phyloP scores from a whole-genome alignment of 2,113 vertebrate genomes.

The Tetrao urogallus region DNA sequence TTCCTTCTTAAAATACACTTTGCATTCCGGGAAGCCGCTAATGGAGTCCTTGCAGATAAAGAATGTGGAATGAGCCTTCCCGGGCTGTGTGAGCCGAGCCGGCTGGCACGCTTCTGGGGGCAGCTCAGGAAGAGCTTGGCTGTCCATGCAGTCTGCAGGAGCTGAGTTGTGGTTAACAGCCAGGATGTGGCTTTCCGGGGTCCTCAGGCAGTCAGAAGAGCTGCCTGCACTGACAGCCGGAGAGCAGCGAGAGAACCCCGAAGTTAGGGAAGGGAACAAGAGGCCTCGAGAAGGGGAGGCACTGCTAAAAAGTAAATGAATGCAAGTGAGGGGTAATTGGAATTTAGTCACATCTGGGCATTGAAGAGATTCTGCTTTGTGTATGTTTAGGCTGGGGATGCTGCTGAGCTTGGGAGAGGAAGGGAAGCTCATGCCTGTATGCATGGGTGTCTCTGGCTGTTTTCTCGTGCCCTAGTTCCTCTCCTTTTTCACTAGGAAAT shows the following conservation, averaged over 20 bases:
- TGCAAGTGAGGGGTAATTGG: not conserved
- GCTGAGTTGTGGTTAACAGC: not conserved
- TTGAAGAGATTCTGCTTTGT: not conserved
- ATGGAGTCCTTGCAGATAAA: slow-evolving; percentile 47
- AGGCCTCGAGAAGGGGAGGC: not conserved
- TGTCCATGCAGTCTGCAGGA: not conserved
- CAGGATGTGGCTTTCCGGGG: not conserved
- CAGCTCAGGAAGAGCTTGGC: not conserved
- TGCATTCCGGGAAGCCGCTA: slow-evolving; percentile 16
- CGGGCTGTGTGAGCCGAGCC: not conserved
- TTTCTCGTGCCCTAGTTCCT: not conserved
- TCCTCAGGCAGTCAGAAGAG: not conserved
- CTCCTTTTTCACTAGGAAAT: not conserved
- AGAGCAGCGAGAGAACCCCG: not conserved
- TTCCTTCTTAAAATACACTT: not conserved
- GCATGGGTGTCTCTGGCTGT: not conserved
- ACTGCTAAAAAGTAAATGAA: not conserved
- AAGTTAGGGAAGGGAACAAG: not conserved
- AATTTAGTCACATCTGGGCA: not conserved
- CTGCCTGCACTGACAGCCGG: not conserved
- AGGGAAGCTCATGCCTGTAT: not conserved
- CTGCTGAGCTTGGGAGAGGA: not conserved
- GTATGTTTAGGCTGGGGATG: accelerated
- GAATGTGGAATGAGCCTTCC: not conserved
- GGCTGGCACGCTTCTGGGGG: not conserved